Evolutionary conservation across 2,113 vertebrate genomes (phyloP), one percentile per base, ranked within the genome.

Genomic region (Podarcis raffonei): DNA sequence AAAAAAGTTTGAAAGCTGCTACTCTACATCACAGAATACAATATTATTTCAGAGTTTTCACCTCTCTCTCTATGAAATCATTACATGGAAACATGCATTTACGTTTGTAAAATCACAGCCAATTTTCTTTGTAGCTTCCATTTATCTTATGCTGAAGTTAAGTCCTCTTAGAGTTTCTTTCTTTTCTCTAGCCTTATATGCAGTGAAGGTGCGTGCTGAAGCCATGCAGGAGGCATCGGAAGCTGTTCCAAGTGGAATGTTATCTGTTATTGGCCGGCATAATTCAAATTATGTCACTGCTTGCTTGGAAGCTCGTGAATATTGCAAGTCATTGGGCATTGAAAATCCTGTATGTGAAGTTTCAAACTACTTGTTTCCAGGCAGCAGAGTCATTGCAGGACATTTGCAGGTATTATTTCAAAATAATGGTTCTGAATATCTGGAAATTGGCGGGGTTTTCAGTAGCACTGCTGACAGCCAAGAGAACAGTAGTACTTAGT

Each of bases 171-270:
- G 4, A 23, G 23, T 23, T 59, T 35, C n/a, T 57, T 37, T 66
- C 82, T 93, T 91, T 87, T 7, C 1, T 1, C 0, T 8, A 99
- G 99, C 98, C 37, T 94, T 99, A 84, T 98, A 98, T 11, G 98
- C 96, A 0, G 99, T 99, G 92, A 99, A 99, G 65, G 96, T 98
- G 75, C 98, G 98, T 0, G 98, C 98, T 0, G 99, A 99, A 91
- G 98, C 98, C 92, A 99, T 99, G 99, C 98, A 99, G 93, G 95
- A 93, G 81, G 99, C 99, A 0, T 98, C 99, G 0, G 97, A 98
- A 16, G 96, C 96, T 0, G 95, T 96, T 13, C 96, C 97, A 53
- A 98, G 98, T 0, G 98, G 98, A 57, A 99, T 99, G 99, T 85
- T 99, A 32, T 99, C 99, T 0, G 97, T 99, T 32, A 42, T 98